Percentiles rank a stretch among this genome's conserved stretches.
Evolutionary conservation across 2,797 vertebrate species (phyloP).

Genomic region (Rhinophrynus dorsalis): DNA sequence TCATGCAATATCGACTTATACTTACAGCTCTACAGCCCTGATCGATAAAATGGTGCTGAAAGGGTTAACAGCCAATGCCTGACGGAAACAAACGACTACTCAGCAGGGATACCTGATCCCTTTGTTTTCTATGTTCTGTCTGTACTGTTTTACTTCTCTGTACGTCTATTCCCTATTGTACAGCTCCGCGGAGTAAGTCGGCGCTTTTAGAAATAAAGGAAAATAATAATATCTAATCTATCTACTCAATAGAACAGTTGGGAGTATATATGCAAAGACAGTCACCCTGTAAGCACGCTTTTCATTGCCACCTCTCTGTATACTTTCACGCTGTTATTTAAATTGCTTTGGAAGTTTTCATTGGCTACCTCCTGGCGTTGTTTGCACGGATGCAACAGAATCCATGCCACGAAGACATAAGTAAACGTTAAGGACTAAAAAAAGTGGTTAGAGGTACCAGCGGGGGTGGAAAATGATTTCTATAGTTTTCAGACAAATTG

Average conservation of each 20-base stretch:
- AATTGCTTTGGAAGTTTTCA: conserved; percentile 61
- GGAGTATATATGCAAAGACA: conserved; percentile 44
- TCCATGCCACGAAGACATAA: conserved; percentile 57
- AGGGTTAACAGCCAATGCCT: too few species aligned
- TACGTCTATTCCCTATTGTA: too few species aligned
- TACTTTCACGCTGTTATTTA: conserved; percentile 62
- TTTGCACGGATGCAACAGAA: conserved; percentile 54
- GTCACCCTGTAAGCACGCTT: conserved; percentile 49
- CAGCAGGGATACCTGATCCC: too few species aligned
- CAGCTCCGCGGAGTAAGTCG: too few species aligned
- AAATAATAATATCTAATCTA: too few species aligned
- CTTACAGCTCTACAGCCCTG: too few species aligned
- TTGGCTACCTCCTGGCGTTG: conserved; percentile 56
- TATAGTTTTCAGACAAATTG: conserved; percentile 1
- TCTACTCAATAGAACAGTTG: conserved; percentile 29
- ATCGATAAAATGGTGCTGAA: too few species aligned
- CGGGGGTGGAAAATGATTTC: conserved; percentile 46
- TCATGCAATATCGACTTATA: too few species aligned
- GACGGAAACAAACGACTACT: too few species aligned
- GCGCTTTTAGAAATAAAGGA: too few species aligned
- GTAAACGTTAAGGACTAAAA: conserved; percentile 50
- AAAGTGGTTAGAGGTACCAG: conserved; percentile 46
- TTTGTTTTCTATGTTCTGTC: too few species aligned
- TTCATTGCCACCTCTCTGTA: conserved; percentile 52
- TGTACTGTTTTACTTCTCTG: too few species aligned